Base-by-base conservation (phyloP, 2,797 vertebrate species). In the Adelosebastes latens region DNA sequence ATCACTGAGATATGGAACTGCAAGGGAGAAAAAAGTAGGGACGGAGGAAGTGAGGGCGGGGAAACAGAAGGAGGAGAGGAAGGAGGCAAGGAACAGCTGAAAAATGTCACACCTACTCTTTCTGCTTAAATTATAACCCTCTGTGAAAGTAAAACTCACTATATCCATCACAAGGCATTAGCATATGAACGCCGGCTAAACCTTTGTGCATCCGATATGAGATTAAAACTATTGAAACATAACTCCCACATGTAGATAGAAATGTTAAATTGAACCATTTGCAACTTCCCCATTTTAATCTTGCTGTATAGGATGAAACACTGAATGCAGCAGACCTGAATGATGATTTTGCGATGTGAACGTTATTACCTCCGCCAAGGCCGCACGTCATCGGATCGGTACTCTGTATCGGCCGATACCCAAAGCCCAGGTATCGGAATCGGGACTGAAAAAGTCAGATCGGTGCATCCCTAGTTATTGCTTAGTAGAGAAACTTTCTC, bases 91-190 rank as follows among this genome's bases (percentile, higher is more conserved):
- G 42, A 59, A 32, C 63, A 55, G 22, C 25, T 62, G 62, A 77
- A 81, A 82, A 72, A 79, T 73, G 49, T 79, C 82, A 77, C 73
- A 61, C 56, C 75, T 64, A 71, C 77, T 72, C 20, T 80, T 63
- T 61, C 53, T 58, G 34, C 55, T 80, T 65, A 73, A 80, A 80
- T 84, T 27, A 72, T 63, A 59, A 49, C 61, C 46, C 32, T 34
- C 1, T n/a, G 42, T 42, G 13, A 66, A 68, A 83, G 49, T 46
- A 58, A 72, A 79, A 66, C 20, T 61, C 25, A 66, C 24, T 25
- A 24, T 27, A 79, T 76, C 66, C 31, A 59, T 74, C 65, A 64
- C 3, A 49, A 67, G 25, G 56, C 49, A 72, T 83, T 84, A 64
- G 52, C 73, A 84, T 83, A 81, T 77, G n/a, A 58, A 70, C 16